Conservation (phyloP, 2,797 vertebrate genomes). For the Myotis findleyi region DNA sequence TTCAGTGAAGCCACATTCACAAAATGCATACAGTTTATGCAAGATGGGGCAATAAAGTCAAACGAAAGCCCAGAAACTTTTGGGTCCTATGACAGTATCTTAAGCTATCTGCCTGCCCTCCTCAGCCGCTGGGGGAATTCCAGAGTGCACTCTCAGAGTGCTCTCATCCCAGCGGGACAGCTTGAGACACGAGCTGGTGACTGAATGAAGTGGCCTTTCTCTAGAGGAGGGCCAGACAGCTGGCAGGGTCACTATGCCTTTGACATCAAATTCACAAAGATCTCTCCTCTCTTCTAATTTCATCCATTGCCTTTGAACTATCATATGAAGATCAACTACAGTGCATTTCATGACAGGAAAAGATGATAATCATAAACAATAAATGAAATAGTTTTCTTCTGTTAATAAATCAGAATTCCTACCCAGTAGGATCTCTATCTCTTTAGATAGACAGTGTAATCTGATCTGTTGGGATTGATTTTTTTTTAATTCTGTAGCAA, state of each 20-base stretch:
- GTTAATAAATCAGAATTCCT: slow-evolving; percentile 7
- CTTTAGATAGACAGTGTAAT: not conserved
- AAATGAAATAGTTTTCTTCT: not conserved
- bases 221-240: not conserved
- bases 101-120: not conserved
- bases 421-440: not conserved
- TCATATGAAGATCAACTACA: not conserved
- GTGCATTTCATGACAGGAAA: not conserved
- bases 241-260: not conserved
- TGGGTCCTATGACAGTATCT: not conserved
- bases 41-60: slow-evolving; percentile 7
- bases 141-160: not conserved
- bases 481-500: not conserved
- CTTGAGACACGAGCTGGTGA: not conserved
- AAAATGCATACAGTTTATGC: not conserved
- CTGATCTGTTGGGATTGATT: not conserved
- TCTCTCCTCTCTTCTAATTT: not conserved
- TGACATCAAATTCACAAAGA: not conserved
- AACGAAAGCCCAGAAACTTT: not conserved
- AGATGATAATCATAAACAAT: not conserved
- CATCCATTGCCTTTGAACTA: not conserved
- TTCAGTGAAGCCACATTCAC: not conserved
- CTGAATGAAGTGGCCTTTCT: not conserved
- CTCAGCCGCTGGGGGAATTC: not conserved
- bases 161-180: not conserved